Conservation (phyloP, 2,888 invertebrate genomes). For the Volucella bombylans region DNA sequence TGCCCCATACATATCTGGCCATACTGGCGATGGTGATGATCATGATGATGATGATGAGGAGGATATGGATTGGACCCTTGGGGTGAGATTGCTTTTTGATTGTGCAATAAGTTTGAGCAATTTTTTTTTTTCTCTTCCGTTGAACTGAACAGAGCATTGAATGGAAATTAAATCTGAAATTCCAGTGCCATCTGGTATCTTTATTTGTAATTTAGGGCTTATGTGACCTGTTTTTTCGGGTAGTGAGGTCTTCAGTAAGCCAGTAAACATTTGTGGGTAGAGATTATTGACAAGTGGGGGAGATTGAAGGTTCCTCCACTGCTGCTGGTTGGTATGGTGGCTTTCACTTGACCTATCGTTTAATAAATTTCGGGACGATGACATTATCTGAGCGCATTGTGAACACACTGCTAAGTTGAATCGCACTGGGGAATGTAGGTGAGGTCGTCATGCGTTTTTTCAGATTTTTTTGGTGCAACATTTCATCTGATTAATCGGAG, state of each 20-base stretch:
- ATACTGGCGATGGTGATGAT: slow-evolving; percentile 36
- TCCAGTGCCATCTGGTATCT: slow-evolving; percentile 74
- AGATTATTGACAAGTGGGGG: slow-evolving; percentile 61
- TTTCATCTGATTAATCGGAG: slow-evolving; percentile 71
- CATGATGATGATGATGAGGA: slow-evolving; percentile 14
- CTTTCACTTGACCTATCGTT: slow-evolving; percentile 74
- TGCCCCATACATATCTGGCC: background rate
- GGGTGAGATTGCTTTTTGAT: slow-evolving; percentile 72
- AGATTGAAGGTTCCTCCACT: slow-evolving; percentile 59
- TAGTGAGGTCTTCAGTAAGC: slow-evolving; percentile 55
- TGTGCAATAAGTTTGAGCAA: slow-evolving; percentile 63
- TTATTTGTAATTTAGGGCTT: slow-evolving; percentile 74
- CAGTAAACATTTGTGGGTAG: slow-evolving; percentile 30
- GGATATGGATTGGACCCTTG: slow-evolving; percentile 42
- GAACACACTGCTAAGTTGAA: slow-evolving; percentile 60
- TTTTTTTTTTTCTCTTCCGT: slow-evolving; percentile 12
- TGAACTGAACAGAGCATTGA: slow-evolving; percentile 28
- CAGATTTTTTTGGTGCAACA: background rate
- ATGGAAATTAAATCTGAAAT: slow-evolving; percentile 73
- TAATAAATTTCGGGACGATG: slow-evolving; percentile 70
- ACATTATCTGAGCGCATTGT: slow-evolving; percentile 71
- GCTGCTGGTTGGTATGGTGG: slow-evolving; percentile 47
- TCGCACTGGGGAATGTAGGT: slow-evolving; percentile 66
- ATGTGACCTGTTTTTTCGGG: slow-evolving; percentile 64
- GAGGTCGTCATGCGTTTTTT: slow-evolving; percentile 67